Evolutionary conservation across 2,888 invertebrate genomes (phyloP), one percentile per base, ranked within the genome.

Genomic region (Ryuthela nishihirai): DNA sequence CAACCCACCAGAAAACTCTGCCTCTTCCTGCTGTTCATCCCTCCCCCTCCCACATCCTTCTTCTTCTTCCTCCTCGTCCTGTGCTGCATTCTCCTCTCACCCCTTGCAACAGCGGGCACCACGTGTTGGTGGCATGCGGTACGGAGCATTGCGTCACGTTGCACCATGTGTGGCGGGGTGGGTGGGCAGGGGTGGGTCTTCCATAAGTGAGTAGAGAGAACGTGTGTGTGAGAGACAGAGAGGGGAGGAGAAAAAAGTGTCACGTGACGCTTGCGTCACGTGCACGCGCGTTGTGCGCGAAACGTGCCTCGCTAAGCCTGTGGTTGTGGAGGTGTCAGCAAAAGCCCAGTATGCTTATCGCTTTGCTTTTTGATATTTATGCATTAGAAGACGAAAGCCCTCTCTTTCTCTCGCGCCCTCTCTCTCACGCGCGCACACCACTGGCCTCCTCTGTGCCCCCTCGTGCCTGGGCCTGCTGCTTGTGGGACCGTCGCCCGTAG

Each of bases 331-430:
- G n/a, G n/a, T n/a, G n/a, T n/a, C n/a, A n/a, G n/a, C n/a, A n/a
- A n/a, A n/a, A n/a, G n/a, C n/a, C n/a, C n/a, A n/a, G n/a, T n/a
- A n/a, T n/a, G n/a, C n/a, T n/a, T n/a, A n/a, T n/a, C n/a, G n/a
- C n/a, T n/a, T n/a, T n/a, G 48, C 39, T 56, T 49, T 56, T 35
- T 50, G 40, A 58, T 58, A 58, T 58, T 58, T 58, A 58, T 58
- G 50, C 56, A 58, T 58, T 58, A 58, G 46, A 50, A 50, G 56
- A 58, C 50, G 52, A 50, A 58, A 58, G 56, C 56, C 52, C 50
- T 58, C 56, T 50, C 26, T 45, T 21, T 36, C 35, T 44, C 20
- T 40, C 25, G 40, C 26, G 29, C 36, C 36, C 40, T 24, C 36
- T 32, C 17, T 23, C 25, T 35, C 35, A 41, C 34, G 21, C 42